phyloP scores from a whole-genome alignment of 2,797 vertebrate species.

The Sebastes hubbsi region DNA sequence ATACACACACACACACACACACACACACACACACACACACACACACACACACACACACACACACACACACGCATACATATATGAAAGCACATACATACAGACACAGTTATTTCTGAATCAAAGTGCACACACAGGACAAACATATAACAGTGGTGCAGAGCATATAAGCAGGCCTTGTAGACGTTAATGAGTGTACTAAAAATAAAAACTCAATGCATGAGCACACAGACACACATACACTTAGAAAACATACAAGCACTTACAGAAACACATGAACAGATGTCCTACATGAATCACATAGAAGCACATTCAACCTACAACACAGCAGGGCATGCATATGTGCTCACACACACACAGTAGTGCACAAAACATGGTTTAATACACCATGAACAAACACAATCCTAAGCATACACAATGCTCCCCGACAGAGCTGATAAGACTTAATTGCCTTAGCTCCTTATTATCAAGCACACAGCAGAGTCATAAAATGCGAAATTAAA shows the following conservation, averaged over 20 bases:
- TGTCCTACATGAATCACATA: background rate
- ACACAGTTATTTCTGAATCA: background rate
- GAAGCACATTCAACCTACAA: background rate
- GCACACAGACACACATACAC: background rate
- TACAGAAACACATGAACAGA: background rate
- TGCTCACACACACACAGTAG: background rate
- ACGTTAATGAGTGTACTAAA: background rate
- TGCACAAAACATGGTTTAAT: background rate
- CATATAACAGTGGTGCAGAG: background rate
- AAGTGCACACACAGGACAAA: background rate
- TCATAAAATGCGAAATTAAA: conserved; percentile 65
- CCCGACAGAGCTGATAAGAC: conserved; percentile 48
- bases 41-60: background rate
- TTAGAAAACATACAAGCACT: background rate
- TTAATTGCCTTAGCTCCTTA: conserved; percentile 59
- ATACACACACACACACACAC: background rate
- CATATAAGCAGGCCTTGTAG: background rate
- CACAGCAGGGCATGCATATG: background rate
- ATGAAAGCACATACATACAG: background rate
- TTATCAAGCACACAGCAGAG: conserved; percentile 62
- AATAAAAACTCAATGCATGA: background rate
- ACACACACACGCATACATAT: background rate
- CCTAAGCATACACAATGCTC: background rate
- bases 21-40: background rate
- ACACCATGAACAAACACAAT: conserved; percentile 19